Evolutionary conservation across 92 coral and sea anemone genomes (phyloP).

Genomic region (Isaurus tuberculatus): DNA sequence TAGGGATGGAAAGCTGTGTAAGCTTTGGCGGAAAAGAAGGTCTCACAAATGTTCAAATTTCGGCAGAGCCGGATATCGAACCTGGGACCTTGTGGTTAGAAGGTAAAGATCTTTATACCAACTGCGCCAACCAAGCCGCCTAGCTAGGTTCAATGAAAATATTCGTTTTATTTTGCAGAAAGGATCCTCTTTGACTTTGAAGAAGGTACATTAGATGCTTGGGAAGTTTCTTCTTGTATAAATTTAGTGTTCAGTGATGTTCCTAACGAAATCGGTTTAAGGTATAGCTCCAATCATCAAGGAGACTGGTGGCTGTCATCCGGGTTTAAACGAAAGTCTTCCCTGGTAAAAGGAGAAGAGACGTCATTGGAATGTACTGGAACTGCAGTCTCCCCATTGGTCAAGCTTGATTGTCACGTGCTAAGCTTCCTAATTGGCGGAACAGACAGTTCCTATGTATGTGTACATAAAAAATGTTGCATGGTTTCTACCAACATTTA

Average conservation of each 20-base stretch:
- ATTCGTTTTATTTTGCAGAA: neutral
- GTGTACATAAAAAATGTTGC: too few relatives aligned
- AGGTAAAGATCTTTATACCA: neutral
- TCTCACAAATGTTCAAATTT: too few relatives aligned
- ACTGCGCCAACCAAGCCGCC: neutral
- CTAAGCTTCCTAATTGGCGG: conserved; percentile 21
- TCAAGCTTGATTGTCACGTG: conserved; percentile 32
- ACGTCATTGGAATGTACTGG: conserved; percentile 1
- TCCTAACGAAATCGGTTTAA: neutral
- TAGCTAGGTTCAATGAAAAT: neutral
- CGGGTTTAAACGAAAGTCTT: conserved; percentile 39
- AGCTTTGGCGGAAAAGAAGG: too few relatives aligned
- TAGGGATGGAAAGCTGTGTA: too few relatives aligned
- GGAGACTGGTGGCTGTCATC: conserved; percentile 49
- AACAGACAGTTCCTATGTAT: neutral
- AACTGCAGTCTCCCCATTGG: conserved; percentile 17
- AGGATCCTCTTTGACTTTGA: conserved; percentile 40
- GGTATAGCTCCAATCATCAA: conserved; percentile 11
- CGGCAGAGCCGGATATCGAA: too few relatives aligned
- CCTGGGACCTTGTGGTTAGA: too few relatives aligned
- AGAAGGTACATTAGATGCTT: conserved; percentile 38
- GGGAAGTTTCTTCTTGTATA: conserved; percentile 26
- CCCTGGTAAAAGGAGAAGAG: conserved; percentile 19
- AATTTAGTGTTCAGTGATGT: conserved; percentile 36
- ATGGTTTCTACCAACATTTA: too few relatives aligned